These are phyloP conservation scores for Centroberyx gerrardi DNA, from an alignment of 2,797 vertebrate species.

Conservation along the genomic window DNA sequence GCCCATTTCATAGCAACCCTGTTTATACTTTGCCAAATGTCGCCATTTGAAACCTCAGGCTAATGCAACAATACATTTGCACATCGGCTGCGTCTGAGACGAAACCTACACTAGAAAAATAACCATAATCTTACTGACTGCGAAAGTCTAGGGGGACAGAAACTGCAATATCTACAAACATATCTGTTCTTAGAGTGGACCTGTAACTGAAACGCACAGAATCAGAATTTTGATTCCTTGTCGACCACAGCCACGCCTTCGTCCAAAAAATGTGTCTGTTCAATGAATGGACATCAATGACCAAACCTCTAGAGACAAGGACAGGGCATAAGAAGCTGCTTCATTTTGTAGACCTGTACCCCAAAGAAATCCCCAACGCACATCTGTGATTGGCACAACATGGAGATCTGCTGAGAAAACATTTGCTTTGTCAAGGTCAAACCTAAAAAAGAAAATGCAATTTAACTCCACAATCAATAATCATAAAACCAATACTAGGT, in stretches of 20 bases:
- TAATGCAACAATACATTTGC: conserved; percentile 65
- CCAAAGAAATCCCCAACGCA: conserved; percentile 85
- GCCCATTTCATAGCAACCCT: conserved; percentile 69
- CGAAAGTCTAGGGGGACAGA: conserved; percentile 42
- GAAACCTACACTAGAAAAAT: conserved; percentile 48
- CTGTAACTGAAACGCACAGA: conserved; percentile 57
- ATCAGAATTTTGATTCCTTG: conserved; percentile 70
- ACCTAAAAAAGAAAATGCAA: conserved; percentile 92
- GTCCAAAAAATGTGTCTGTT: conserved; percentile 73
- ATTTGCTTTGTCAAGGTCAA: conserved; percentile 86
- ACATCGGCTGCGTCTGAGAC: conserved; percentile 57
- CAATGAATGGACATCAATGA: conserved; percentile 73
- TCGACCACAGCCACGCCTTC: conserved; percentile 65
- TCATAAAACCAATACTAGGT: conserved; percentile 67
- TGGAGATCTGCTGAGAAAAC: conserved; percentile 88
- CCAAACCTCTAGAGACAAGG: conserved; percentile 83
- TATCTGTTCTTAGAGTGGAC: conserved; percentile 39
- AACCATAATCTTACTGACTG: conserved; percentile 39
- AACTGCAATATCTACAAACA: conserved; percentile 55
- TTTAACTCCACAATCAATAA: conserved; percentile 86
- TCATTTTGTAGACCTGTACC: conserved; percentile 92
- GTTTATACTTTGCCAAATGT: conserved; percentile 59
- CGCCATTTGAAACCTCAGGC: conserved; percentile 65
- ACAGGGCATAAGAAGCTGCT: conserved; percentile 88
- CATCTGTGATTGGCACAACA: conserved; percentile 84